phyloP scores from a whole-genome alignment of 2,888 invertebrate genomes.

The Pyrrhia umbra region DNA sequence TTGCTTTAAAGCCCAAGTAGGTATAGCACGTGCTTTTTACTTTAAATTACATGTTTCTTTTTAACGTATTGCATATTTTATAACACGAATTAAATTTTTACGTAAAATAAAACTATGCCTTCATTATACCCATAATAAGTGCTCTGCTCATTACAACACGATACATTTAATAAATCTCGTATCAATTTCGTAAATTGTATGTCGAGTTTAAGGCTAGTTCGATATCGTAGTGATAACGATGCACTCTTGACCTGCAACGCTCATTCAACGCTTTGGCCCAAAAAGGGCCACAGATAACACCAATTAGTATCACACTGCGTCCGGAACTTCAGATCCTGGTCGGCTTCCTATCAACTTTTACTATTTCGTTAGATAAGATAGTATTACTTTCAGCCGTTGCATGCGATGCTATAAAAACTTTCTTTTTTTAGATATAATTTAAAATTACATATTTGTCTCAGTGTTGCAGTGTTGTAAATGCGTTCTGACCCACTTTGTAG shows the following conservation, averaged over 20 bases:
- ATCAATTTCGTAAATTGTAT: constrained; percentile 30
- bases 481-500: constrained; percentile 24
- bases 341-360: constrained; percentile 40
- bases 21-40: no score
- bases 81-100: no score
- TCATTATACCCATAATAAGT: no score
- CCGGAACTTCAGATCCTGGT: constrained; percentile 39
- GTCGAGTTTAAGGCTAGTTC: constrained; percentile 40
- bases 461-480: constrained; percentile 17
- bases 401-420: constrained; percentile 32
- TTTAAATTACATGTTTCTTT: no score
- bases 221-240: constrained; percentile 33
- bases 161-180: neutral
- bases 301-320: constrained; percentile 6
- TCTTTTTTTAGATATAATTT: constrained; percentile 24
- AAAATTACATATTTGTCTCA: constrained; percentile 7
- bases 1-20: no score
- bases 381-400: constrained; percentile 18
- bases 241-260: constrained; percentile 35
- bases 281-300: constrained; percentile 43
- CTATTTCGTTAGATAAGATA: constrained; percentile 3
- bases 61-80: no score
- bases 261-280: constrained; percentile 22
- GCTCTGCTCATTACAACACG: neutral
- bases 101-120: no score